Conservation (phyloP, 2,888 invertebrate species). For the Tenthredo distinguenda region DNA sequence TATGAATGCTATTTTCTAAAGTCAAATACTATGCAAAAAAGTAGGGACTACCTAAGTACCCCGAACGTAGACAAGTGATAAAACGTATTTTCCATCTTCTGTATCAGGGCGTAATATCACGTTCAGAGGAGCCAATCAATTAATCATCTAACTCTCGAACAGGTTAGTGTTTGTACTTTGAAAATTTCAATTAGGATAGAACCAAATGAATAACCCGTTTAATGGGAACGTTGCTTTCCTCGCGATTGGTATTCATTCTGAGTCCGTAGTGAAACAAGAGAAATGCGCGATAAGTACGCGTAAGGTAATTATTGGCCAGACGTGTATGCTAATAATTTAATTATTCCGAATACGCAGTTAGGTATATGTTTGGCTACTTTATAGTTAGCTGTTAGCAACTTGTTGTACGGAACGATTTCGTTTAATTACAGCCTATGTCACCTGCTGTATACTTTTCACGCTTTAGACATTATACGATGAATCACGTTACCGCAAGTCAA, state of each 20-base stretch:
- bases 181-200: slow-evolving; percentile 22
- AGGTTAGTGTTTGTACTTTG: neutral
- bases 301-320: slow-evolving; percentile 49
- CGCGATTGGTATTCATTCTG: slow-evolving; percentile 41
- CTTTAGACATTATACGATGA: neutral
- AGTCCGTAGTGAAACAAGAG: slow-evolving; percentile 22
- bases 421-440: slow-evolving; percentile 19
- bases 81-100: neutral
- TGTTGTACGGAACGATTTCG: slow-evolving; percentile 26
- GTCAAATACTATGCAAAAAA: neutral
- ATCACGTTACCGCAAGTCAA: neutral
- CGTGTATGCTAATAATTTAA: slow-evolving; percentile 42
- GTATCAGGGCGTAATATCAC: neutral
- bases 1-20: neutral
- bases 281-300: slow-evolving; percentile 38
- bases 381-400: slow-evolving; percentile 20
- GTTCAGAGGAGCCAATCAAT: neutral
- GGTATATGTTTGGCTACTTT: slow-evolving; percentile 4
- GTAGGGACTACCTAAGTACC: neutral
- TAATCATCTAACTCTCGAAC: neutral
- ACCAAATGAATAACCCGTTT: slow-evolving; percentile 3
- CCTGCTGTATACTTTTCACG: neutral
- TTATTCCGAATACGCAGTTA: slow-evolving; percentile 14
- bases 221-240: slow-evolving; percentile 29
- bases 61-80: neutral